These are phyloP conservation scores for Tubulanus polymorphus DNA, from an alignment of 2,888 invertebrate genomes.

Conservation along the genomic window DNA sequence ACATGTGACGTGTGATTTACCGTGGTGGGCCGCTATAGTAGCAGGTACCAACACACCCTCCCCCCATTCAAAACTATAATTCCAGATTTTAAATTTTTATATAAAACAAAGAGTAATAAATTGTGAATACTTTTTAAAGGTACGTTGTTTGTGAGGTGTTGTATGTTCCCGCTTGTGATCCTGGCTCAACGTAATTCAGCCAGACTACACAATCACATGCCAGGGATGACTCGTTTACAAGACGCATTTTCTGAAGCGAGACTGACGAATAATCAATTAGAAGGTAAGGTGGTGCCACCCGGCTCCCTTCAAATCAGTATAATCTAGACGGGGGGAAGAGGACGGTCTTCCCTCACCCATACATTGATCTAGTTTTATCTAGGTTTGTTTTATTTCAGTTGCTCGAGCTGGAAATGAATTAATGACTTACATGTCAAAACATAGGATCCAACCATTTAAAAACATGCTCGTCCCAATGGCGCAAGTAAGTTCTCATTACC, in stretches of 20 bases:
- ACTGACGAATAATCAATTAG: constrained; percentile 73
- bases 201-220: constrained; percentile 77
- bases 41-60: constrained; percentile 63
- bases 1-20: constrained; percentile 75
- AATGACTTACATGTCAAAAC: constrained; percentile 76
- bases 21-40: constrained; percentile 90
- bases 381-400: constrained; percentile 54
- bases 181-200: constrained; percentile 76
- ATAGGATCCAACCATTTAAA: constrained; percentile 75
- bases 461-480: constrained; percentile 61
- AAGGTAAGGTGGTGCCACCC: no score
- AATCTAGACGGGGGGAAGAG: no score
- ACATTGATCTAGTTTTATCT: no score
- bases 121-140: constrained; percentile 58
- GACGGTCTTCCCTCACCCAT: no score
- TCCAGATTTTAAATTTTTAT: no score
- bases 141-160: constrained; percentile 71
- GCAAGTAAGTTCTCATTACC: constrained; percentile 39
- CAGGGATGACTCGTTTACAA: constrained; percentile 79
- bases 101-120: no score
- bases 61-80: no score
- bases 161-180: constrained; percentile 82
- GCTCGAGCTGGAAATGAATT: constrained; percentile 74
- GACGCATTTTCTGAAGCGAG: constrained; percentile 82
- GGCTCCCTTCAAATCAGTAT: background rate